These are phyloP conservation scores for Muntiacus muntjak DNA, from an alignment of 2,113 vertebrate genomes.

Conservation along the genomic window DNA sequence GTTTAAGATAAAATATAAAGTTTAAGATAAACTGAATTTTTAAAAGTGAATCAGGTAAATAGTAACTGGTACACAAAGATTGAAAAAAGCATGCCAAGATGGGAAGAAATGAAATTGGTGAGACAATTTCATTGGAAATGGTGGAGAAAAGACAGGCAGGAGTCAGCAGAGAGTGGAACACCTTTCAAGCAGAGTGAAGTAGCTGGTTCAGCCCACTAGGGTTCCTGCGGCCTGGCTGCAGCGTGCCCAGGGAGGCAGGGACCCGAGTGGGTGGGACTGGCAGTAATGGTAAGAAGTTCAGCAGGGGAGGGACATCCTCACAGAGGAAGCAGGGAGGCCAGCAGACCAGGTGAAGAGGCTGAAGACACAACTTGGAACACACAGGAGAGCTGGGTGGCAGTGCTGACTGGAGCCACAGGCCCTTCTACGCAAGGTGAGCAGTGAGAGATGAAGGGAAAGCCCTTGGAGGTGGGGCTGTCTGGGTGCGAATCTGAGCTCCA, in stretches of 20 bases:
- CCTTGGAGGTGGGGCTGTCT: background rate
- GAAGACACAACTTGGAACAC: background rate
- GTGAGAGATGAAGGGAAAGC: background rate
- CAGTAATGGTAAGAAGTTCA: too few species aligned
- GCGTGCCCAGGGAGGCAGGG: background rate
- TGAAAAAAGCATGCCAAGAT: background rate
- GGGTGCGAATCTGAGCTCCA: background rate
- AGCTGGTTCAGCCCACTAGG: too few species aligned
- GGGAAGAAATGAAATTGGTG: background rate
- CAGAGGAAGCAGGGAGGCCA: background rate
- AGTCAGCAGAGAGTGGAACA: background rate
- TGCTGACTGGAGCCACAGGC: background rate
- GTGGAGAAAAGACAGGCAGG: background rate
- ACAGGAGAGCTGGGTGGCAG: fast-evolving
- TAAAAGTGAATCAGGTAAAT: background rate
- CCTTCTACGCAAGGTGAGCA: background rate
- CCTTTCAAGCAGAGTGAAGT: too few species aligned
- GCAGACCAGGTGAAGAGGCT: too few species aligned
- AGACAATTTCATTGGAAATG: background rate
- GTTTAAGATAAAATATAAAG: background rate
- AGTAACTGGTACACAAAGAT: background rate
- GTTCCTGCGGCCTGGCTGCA: background rate
- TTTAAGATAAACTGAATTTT: background rate
- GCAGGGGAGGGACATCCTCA: background rate
- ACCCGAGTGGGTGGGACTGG: background rate